Evolutionary conservation across 2,797 vertebrate species (phyloP), one percentile per base, ranked within the genome.

Genomic region (Macropodus opercularis): DNA sequence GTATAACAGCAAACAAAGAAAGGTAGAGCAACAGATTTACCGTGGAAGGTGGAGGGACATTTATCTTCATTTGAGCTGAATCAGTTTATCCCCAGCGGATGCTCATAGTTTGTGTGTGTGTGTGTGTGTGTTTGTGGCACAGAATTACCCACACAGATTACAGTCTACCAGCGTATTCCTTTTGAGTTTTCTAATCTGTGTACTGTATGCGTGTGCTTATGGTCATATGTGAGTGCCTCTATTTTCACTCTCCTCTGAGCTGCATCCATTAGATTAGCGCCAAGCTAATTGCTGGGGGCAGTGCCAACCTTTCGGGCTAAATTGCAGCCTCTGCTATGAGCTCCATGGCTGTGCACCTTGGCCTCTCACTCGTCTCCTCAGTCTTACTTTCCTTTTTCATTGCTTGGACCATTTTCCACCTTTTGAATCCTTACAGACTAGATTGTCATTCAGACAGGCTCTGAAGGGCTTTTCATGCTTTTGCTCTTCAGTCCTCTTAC

Each of bases 51-150:
- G 67, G 66, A 72, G 57, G 46, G 27, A 70, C 73, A 83, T 89
- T 85, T 35, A 78, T 88, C 82, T 86, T 85, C 69, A 87, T 89
- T 89, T 86, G 65, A 66, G 53, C 53, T 58, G 55, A 79, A 71
- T 71, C 73, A 69, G 46, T 82, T 80, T 61, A 64, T 76, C 54
- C 75, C 62, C 64, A 39, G 49, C 47, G 67, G 72, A 74, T 59
- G 69, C 17, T 63, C 43, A 50, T 46, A 40, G 40, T 43, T 12
- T 59, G 50, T 69, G 50, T 48, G 38, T 55, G 59, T 32, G 7
- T n/a, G 4, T 6, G 23, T 40, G 47, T 40, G 48, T 46, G 19
- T 70, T 14, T 57, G 60, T n/a, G 36, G 35, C 51, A 38, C 15
- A 58, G 36, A 60, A 31, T 50, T 55, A 66, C 56, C 63, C 56